Evolutionary conservation across 2,888 invertebrate species (phyloP).

Genomic region (Hyposoter didymator): DNA sequence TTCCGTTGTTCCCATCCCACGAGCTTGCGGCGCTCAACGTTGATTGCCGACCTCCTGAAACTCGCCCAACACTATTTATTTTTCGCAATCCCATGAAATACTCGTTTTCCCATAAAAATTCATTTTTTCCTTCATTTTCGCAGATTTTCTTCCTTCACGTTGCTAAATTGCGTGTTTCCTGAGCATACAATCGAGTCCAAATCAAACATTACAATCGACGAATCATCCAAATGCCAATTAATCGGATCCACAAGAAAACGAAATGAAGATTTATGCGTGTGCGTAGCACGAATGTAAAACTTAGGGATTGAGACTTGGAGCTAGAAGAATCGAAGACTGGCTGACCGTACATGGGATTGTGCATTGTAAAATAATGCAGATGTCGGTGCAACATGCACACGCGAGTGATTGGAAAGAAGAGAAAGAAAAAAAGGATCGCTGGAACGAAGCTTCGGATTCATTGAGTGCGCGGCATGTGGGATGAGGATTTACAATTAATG

Average conservation of each 20-base stretch:
- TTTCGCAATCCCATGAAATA: neutral
- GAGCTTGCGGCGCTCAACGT: neutral
- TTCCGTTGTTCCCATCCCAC: neutral
- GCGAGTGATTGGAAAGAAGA: slow-evolving; percentile 20
- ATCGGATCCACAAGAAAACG: slow-evolving; percentile 51
- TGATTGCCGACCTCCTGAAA: neutral
- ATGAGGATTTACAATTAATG: slow-evolving; percentile 65
- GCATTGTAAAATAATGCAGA: slow-evolving; percentile 56
- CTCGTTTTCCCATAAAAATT: too few species aligned
- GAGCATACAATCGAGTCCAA: too few species aligned
- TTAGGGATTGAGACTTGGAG: slow-evolving; percentile 53
- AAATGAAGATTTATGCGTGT: neutral
- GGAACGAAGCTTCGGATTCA: slow-evolving; percentile 40
- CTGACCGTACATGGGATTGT: slow-evolving; percentile 26
- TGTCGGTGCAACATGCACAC: slow-evolving; percentile 24
- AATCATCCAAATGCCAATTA: slow-evolving; percentile 32
- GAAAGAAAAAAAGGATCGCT: slow-evolving; percentile 35
- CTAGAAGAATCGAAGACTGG: slow-evolving; percentile 48
- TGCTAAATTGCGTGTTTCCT: too few species aligned
- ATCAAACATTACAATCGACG: slow-evolving; percentile 7
- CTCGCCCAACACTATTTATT: neutral
- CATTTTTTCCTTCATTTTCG: neutral
- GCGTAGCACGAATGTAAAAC: slow-evolving; percentile 30
- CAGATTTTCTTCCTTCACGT: neutral
- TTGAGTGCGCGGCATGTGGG: slow-evolving; percentile 40